These are phyloP conservation scores for Opisthocomus hoazin DNA, from an alignment of 2,113 vertebrate species.

Conservation along the genomic window DNA sequence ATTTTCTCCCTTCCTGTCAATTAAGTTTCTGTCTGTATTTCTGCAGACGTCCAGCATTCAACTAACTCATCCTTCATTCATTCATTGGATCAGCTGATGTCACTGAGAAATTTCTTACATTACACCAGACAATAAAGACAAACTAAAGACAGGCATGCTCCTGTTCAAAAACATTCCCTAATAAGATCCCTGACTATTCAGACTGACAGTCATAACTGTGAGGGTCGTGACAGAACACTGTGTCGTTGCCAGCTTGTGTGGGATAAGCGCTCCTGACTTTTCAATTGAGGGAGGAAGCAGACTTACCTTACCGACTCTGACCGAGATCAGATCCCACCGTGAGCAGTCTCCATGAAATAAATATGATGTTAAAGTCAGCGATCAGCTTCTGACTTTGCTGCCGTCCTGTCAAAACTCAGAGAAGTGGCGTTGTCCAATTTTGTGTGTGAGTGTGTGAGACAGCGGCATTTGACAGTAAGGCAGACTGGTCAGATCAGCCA, in stretches of 20 bases:
- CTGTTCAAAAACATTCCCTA: not conserved
- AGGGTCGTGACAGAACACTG: not conserved
- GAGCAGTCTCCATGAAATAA: constrained; percentile 16
- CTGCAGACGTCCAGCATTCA: not conserved
- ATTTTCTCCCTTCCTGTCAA: not conserved
- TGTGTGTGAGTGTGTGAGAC: not conserved
- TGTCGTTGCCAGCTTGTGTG: not conserved
- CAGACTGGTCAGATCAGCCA: constrained; percentile 56
- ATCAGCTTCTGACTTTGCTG: not conserved
- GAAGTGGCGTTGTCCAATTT: not conserved
- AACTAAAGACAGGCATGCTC: not conserved
- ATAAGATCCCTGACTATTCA: not conserved
- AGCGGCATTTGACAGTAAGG: constrained; percentile 59
- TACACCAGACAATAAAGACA: not conserved
- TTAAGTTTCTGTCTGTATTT: not conserved
- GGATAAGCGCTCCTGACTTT: not conserved
- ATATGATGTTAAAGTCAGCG: not conserved
- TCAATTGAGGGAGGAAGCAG: not conserved
- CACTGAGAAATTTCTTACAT: not conserved
- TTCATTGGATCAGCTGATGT: not conserved
- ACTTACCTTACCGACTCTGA: constrained; percentile 53
- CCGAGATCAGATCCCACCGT: constrained; percentile 7
- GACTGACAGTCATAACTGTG: fast-evolving
- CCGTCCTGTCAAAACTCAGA: constrained; percentile 32
- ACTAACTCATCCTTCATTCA: not conserved